These are phyloP conservation scores for Paramormyrops hopkinsi DNA, from an alignment of 2,797 vertebrate genomes.

Conservation along the genomic window DNA sequence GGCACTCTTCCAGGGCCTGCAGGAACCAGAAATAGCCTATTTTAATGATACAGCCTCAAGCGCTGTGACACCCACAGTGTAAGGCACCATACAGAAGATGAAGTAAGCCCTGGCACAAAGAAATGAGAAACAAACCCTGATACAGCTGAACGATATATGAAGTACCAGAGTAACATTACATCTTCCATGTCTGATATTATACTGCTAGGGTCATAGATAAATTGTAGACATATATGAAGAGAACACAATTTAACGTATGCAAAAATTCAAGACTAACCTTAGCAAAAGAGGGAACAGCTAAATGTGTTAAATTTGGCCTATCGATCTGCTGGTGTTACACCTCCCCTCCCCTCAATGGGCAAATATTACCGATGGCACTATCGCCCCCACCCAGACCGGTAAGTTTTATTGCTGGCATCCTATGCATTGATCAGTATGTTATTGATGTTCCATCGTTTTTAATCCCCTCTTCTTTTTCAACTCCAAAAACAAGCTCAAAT, in stretches of 20 bases:
- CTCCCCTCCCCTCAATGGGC: background rate
- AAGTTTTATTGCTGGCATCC: background rate
- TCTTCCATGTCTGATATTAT: background rate
- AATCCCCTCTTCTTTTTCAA: background rate
- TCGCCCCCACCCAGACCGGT: background rate
- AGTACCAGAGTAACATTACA: background rate
- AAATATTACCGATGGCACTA: background rate
- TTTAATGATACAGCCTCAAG: background rate
- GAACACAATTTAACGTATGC: background rate
- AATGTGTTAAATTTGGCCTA: background rate
- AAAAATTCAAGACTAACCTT: background rate
- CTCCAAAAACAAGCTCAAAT: background rate
- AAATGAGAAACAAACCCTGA: background rate
- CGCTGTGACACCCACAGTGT: background rate
- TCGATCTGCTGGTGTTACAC: background rate
- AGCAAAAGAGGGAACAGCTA: background rate
- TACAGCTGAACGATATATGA: background rate
- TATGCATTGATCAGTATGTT: background rate
- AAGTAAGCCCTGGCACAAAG: background rate
- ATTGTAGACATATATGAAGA: background rate
- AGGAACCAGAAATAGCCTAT: background rate
- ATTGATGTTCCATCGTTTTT: background rate
- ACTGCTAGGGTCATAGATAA: background rate
- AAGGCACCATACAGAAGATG: background rate
- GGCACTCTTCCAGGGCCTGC: constrained; percentile 50